Percentiles rank a stretch among this genome's conserved stretches.
These are phyloP conservation scores for Brachirus orientalis DNA, from an alignment of 2,113 vertebrate species.

Conservation along the genomic window DNA sequence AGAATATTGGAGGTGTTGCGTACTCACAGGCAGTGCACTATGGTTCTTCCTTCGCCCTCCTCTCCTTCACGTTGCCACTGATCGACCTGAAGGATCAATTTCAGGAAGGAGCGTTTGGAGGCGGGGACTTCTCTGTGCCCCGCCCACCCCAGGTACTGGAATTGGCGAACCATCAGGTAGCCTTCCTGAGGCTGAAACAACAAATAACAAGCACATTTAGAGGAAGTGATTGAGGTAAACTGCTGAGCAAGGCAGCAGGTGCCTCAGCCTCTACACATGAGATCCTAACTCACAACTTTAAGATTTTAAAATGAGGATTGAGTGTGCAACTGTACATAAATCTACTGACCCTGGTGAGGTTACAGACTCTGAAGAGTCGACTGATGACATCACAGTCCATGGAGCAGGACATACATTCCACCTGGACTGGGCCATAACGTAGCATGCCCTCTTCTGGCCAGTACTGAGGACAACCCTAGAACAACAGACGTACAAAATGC, in stretches of 20 bases:
- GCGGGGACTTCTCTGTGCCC: slow-evolving; percentile 94
- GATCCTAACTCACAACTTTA: too few species aligned
- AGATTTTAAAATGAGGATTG: too few species aligned
- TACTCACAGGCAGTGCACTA: slow-evolving; percentile 98
- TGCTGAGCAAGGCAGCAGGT: neutral
- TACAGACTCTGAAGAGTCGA: slow-evolving; percentile 98
- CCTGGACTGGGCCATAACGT: slow-evolving; percentile 95
- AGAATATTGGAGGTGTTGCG: neutral
- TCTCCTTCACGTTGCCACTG: slow-evolving; percentile 99
- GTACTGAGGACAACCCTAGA: slow-evolving; percentile 96
- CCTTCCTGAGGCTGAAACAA: slow-evolving; percentile 92
- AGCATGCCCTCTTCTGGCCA: slow-evolving; percentile 97
- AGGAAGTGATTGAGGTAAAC: neutral
- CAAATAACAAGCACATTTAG: neutral
- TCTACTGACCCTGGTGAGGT: slow-evolving; percentile 92
- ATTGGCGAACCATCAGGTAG: slow-evolving; percentile 98
- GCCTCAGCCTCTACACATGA: too few species aligned
- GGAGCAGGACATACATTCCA: slow-evolving; percentile 97
- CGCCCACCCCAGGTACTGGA: slow-evolving; percentile 98
- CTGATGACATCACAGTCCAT: slow-evolving; percentile 99
- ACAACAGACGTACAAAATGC: slow-evolving; percentile 17
- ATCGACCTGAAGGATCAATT: slow-evolving; percentile 97
- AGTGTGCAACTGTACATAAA: too few species aligned
- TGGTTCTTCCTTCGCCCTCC: slow-evolving; percentile 95
- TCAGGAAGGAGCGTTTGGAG: slow-evolving; percentile 97